phyloP scores from a whole-genome alignment of 2,113 vertebrate genomes.

The Epinephelus fuscoguttatus region DNA sequence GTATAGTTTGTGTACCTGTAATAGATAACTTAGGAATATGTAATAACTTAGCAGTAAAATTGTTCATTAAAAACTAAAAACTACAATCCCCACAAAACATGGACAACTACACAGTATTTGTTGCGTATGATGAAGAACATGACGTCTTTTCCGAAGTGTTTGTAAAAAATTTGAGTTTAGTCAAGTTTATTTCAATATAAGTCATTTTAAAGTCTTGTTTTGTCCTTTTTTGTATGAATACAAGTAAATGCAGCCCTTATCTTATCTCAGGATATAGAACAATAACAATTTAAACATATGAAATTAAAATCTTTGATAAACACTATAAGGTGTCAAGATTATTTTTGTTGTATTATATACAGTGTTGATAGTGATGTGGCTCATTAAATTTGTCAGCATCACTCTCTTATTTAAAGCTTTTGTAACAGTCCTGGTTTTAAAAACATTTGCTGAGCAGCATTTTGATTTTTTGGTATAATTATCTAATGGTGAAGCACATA shows the following conservation, averaged over 20 bases:
- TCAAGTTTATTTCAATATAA: neutral
- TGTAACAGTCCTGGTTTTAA: neutral
- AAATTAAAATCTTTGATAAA: neutral
- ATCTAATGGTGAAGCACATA: neutral
- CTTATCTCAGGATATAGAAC: neutral
- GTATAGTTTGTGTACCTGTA: neutral
- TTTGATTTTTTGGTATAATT: slow-evolving; percentile 4
- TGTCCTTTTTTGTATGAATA: neutral
- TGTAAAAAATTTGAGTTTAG: neutral
- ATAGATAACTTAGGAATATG: neutral
- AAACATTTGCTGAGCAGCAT: neutral
- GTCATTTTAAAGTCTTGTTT: neutral
- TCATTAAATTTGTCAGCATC: neutral
- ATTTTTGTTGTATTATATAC: neutral
- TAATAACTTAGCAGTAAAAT: neutral
- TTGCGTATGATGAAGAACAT: neutral
- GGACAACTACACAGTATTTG: neutral
- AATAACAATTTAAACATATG: neutral
- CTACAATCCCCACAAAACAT: neutral
- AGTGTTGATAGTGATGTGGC: neutral
- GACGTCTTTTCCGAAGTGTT: neutral
- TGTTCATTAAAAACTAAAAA: neutral
- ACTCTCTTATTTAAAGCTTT: neutral
- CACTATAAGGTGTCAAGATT: neutral
- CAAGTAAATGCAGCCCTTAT: neutral